These are phyloP conservation scores for Boloria euphrosyne DNA, from an alignment of 2,888 invertebrate species.

Conservation along the genomic window DNA sequence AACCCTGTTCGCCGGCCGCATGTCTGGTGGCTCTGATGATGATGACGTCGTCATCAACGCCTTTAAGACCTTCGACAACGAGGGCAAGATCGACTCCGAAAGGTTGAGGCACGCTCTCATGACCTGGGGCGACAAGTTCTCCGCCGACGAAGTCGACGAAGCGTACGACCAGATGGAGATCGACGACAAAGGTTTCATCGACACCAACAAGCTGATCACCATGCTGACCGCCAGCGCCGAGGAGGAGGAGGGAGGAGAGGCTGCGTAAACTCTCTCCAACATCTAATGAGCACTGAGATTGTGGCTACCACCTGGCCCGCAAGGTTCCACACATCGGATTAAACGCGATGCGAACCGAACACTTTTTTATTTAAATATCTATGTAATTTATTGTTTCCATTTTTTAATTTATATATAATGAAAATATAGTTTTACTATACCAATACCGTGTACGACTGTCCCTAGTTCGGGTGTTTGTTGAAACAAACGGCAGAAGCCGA, in stretches of 20 bases:
- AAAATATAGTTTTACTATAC: conserved; percentile 80
- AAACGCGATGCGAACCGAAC: conserved; percentile 67
- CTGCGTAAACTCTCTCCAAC: conserved; percentile 59
- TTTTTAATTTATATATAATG: conserved; percentile 79
- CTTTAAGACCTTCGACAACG: conserved; percentile 95
- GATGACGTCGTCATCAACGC: conserved; percentile 96
- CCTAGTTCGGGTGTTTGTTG: conserved; percentile 44
- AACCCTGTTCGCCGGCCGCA: conserved; percentile 94
- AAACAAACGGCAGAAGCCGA: conserved; percentile 40
- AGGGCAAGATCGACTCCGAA: conserved; percentile 94
- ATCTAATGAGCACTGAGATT: conserved; percentile 42
- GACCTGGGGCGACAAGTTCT: conserved; percentile 97
- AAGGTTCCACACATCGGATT: conserved; percentile 61
- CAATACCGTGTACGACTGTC: conserved; percentile 67
- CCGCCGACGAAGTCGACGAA: conserved; percentile 93
- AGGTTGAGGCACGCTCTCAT: conserved; percentile 94
- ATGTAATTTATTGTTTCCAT: conserved; percentile 81
- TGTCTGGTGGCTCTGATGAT: conserved; percentile 95
- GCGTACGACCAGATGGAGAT: conserved; percentile 96
- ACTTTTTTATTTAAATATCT: conserved; percentile 67
- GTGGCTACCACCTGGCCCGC: conserved; percentile 54
- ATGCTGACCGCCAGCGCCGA: conserved; percentile 94
- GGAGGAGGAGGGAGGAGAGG: conserved; percentile 87
- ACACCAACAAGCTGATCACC: conserved; percentile 92
- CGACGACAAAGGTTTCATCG: conserved; percentile 94